Evolutionary conservation across 2,888 invertebrate genomes (phyloP).

Genomic region (Andrena bucephala): DNA sequence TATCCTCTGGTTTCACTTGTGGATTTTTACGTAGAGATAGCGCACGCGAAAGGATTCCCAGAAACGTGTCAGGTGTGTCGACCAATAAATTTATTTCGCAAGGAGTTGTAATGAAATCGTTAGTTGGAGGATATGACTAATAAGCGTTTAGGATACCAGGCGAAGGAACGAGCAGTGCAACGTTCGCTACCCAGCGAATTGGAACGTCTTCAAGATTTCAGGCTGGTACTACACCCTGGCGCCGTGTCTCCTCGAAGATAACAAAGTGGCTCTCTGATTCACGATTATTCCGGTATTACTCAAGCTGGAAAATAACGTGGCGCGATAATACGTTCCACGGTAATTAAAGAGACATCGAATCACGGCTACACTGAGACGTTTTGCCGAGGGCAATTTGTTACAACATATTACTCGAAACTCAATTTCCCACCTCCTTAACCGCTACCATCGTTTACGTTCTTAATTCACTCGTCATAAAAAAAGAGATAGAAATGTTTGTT

Average conservation of each 20-base stretch:
- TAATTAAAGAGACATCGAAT: slow-evolving; percentile 17
- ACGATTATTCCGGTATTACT: slow-evolving; percentile 64
- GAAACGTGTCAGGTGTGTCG: neutral
- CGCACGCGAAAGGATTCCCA: neutral
- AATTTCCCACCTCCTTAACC: neutral
- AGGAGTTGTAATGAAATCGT: slow-evolving; percentile 50
- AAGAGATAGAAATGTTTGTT: neutral
- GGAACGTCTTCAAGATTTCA: slow-evolving; percentile 65
- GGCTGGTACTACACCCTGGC: slow-evolving; percentile 55
- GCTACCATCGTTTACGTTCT: neutral
- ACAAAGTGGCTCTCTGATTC: slow-evolving; percentile 58
- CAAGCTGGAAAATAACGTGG: slow-evolving; percentile 47
- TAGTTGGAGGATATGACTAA: slow-evolving; percentile 51
- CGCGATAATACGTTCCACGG: neutral
- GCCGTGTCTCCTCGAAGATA: slow-evolving; percentile 59
- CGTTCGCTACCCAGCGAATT: slow-evolving; percentile 57
- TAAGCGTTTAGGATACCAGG: slow-evolving; percentile 59
- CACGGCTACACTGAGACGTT: neutral
- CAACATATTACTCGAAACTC: neutral
- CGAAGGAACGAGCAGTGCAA: slow-evolving; percentile 50
- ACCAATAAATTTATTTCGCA: slow-evolving; percentile 40
- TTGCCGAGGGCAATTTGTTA: slow-evolving; percentile 1
- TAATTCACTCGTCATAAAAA: neutral
- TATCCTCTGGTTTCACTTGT: neutral
- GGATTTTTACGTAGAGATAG: neutral